Evolutionary conservation across 2,113 vertebrate species (phyloP).

Genomic region (Parus major): DNA sequence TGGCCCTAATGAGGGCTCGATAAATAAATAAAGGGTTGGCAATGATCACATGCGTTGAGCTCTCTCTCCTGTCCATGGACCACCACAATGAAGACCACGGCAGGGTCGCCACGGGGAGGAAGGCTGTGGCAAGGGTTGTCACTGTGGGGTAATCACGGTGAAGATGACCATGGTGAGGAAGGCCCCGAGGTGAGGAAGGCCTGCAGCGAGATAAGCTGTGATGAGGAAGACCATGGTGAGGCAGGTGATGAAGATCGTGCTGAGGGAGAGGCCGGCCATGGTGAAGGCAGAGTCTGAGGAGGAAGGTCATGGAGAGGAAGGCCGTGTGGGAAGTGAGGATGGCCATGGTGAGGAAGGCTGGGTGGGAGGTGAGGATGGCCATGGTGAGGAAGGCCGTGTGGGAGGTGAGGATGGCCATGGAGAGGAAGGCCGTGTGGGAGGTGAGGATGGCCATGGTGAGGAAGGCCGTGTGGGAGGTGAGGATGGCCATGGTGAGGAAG

Average conservation of each 20-base stretch:
- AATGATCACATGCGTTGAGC: fast-evolving
- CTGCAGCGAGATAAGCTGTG: no score
- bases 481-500: not conserved
- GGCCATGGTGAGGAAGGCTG: not conserved
- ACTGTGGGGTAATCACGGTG: fast-evolving
- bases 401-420: not conserved
- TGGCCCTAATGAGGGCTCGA: not conserved
- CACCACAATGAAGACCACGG: fast-evolving
- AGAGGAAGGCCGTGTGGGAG: no score
- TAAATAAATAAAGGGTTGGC: not conserved
- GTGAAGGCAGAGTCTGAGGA: not conserved
- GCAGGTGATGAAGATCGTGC: not conserved
- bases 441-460: fast-evolving
- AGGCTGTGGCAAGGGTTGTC: fast-evolving
- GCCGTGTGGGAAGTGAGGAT: not conserved
- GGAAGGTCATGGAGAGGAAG: fast-evolving
- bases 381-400: fast-evolving
- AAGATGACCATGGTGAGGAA: not conserved
- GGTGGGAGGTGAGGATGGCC: not conserved
- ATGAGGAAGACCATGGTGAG: fast-evolving
- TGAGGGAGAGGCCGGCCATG: not conserved
- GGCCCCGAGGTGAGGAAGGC: not conserved
- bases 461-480: not conserved
- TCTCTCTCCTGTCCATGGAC: not conserved
- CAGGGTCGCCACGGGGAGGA: not conserved